Conservation (phyloP, 2,797 vertebrate species). For the Sardinella longiceps region DNA sequence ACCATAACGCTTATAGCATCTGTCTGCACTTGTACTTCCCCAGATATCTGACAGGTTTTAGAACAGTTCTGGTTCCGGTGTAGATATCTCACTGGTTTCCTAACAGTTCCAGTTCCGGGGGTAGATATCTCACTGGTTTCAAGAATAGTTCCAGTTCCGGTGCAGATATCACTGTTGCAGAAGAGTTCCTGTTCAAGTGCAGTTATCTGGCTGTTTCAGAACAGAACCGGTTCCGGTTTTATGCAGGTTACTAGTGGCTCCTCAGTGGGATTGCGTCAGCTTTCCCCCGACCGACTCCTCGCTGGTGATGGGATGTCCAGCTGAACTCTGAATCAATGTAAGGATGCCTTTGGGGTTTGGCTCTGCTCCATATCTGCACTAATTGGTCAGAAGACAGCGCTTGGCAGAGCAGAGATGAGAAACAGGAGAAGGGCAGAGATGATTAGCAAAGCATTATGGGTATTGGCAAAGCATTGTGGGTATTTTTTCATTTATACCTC, state of each 20-base stretch:
- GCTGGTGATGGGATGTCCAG: neutral
- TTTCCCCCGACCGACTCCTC: neutral
- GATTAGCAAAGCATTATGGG: neutral
- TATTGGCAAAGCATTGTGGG: neutral
- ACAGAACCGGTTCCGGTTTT: neutral
- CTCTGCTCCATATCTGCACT: neutral
- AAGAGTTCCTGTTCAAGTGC: too few relatives aligned
- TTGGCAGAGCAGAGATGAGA: neutral
- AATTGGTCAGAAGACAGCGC: neutral
- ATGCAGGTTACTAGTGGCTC: neutral
- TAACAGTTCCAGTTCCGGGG: neutral
- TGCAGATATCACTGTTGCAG: too few relatives aligned
- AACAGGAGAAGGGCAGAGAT: neutral
- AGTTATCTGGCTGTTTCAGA: neutral
- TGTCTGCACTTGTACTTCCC: neutral
- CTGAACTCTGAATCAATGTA: neutral
- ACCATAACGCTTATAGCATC: slow-evolving; percentile 6
- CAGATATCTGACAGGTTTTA: neutral
- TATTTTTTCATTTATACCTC: too few relatives aligned
- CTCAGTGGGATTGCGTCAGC: neutral
- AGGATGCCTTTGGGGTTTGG: neutral
- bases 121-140: neutral
- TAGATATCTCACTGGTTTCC: neutral
- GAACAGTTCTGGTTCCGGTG: neutral
- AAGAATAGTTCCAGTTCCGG: neutral